phyloP scores from a whole-genome alignment of 2,797 vertebrate genomes.

The Melanotaenia boesemani region DNA sequence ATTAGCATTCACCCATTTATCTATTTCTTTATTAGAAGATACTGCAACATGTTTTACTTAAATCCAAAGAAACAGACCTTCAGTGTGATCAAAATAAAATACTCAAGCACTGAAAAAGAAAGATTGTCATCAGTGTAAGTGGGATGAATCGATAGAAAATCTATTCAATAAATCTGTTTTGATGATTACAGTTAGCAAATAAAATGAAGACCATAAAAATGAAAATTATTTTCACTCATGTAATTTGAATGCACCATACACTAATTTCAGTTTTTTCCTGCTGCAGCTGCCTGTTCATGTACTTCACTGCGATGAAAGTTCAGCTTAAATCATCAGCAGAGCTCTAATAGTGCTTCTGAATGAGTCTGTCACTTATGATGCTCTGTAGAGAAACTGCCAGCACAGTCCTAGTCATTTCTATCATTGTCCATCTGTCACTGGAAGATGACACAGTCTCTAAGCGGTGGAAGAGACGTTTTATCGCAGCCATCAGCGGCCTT shows the following conservation, averaged over 20 bases:
- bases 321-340: conserved; percentile 5
- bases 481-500: conserved; percentile 14
- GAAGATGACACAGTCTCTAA: conserved; percentile 25
- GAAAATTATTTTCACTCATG: neutral
- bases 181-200: too few species aligned
- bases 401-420: conserved; percentile 25
- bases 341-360: conserved; percentile 23
- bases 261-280: neutral
- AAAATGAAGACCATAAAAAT: too few species aligned
- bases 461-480: conserved; percentile 23
- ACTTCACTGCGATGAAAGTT: conserved; percentile 8
- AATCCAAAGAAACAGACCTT: too few species aligned
- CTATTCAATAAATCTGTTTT: too few species aligned
- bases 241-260: neutral
- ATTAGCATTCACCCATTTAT: too few species aligned
- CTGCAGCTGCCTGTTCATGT: neutral
- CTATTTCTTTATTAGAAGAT: too few species aligned
- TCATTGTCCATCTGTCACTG: conserved; percentile 41
- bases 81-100: too few species aligned
- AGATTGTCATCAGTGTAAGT: too few species aligned
- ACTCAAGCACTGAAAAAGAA: too few species aligned
- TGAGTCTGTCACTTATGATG: conserved; percentile 28
- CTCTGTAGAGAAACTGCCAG: conserved; percentile 35
- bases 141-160: too few species aligned
- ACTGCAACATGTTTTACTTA: too few species aligned